Percentiles rank a stretch among this genome's conserved stretches.
Evolutionary conservation across 2,797 vertebrate species (phyloP).

Genomic region (Podargus strigoides): DNA sequence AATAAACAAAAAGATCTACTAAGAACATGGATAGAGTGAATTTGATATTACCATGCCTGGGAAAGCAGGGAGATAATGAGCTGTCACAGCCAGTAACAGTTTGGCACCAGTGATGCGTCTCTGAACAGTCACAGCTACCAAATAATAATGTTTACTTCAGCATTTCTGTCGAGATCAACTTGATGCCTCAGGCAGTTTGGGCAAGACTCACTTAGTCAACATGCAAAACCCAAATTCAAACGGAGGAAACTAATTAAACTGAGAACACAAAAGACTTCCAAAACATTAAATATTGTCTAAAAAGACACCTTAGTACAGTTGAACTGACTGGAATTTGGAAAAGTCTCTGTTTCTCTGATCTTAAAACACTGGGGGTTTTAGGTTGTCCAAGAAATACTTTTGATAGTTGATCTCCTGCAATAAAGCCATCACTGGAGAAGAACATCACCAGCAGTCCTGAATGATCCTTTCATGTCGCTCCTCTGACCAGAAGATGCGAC

Average conservation of each 20-base stretch:
- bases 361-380: neutral
- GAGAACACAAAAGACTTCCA: neutral
- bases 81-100: constrained; percentile 6
- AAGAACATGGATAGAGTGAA: neutral
- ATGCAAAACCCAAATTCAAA: neutral
- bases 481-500: neutral
- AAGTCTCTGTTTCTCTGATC: neutral
- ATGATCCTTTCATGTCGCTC: neutral
- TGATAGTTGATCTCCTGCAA: neutral
- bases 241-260: constrained; percentile 19
- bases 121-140: neutral
- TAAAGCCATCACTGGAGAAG: neutral
- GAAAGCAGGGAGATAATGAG: constrained; percentile 43
- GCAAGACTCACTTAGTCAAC: constrained; percentile 26
- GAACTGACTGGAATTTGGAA: neutral
- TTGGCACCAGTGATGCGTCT: neutral
- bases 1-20: neutral
- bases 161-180: constrained; percentile 39
- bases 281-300: neutral
- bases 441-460: neutral
- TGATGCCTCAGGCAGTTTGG: neutral
- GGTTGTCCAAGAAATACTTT: neutral
- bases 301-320: neutral
- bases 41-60: neutral
- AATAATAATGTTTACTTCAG: constrained; percentile 46